Conservation (phyloP, 1,140 invertebrate genomes). For the Lanistes nyassanus region DNA sequence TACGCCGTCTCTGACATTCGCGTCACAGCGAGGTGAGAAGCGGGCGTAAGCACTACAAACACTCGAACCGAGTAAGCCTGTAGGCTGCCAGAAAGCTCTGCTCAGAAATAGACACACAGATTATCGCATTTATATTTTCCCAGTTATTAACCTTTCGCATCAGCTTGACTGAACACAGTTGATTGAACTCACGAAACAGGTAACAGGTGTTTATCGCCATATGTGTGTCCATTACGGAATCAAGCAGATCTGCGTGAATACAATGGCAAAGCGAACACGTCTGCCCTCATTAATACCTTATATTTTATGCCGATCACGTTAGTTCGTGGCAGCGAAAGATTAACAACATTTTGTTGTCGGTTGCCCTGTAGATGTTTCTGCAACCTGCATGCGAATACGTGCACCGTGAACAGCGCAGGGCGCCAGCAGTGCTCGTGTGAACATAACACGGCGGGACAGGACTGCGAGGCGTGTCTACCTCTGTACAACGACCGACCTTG, state of each 20-base stretch:
- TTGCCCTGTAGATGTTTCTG: constrained; percentile 88
- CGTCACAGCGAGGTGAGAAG: not conserved
- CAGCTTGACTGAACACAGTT: not conserved
- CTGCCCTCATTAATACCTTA: not conserved
- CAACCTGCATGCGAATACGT: constrained; percentile 93
- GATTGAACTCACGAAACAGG: not conserved
- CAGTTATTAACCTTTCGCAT: not conserved
- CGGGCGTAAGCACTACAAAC: not conserved
- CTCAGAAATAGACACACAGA: not conserved
- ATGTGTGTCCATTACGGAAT: not conserved
- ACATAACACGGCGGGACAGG: constrained; percentile 95
- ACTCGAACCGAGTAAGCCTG: not conserved
- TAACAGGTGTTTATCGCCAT: not conserved
- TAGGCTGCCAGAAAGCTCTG: not conserved
- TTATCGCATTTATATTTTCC: not conserved
- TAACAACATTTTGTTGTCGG: constrained; percentile 13
- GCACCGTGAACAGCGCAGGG: constrained; percentile 70
- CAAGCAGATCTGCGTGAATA: not conserved
- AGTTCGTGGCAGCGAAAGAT: no score
- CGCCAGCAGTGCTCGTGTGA: constrained; percentile 92
- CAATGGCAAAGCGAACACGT: not conserved
- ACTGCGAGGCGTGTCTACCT: constrained; percentile 96
- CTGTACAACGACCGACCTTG: constrained; percentile 98
- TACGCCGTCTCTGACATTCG: constrained; percentile 3
- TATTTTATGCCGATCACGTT: no score